Evolutionary conservation across 2,888 invertebrate genomes (phyloP).

Genomic region (Aelia acuminata): DNA sequence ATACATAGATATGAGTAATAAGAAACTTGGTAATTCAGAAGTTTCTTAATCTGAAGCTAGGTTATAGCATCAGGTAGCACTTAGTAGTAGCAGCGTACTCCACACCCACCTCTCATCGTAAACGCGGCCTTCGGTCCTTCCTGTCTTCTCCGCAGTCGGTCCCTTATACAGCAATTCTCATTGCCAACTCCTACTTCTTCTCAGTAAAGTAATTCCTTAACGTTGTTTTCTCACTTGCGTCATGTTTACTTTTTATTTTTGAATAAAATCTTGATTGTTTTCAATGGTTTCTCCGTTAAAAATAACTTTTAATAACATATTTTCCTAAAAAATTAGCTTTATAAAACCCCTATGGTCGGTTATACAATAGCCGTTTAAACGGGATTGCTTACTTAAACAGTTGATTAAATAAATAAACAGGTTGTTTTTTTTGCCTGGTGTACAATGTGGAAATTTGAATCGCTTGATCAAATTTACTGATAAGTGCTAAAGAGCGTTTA

Average conservation of each 20-base stretch:
- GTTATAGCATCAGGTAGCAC: neutral
- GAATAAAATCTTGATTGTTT: too few species aligned
- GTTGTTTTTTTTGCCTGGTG: too few species aligned
- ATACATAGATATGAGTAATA: neutral
- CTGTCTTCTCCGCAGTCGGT: neutral
- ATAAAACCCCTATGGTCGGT: too few species aligned
- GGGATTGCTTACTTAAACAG: too few species aligned
- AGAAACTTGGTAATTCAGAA: neutral
- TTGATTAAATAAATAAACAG: too few species aligned
- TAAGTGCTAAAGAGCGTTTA: too few species aligned
- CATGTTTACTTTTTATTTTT: neutral
- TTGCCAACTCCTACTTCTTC: neutral
- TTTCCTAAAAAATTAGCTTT: too few species aligned
- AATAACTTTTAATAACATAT: too few species aligned
- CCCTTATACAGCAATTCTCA: conserved; percentile 7
- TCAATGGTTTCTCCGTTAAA: too few species aligned
- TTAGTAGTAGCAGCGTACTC: neutral
- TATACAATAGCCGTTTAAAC: too few species aligned
- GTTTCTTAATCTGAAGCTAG: neutral
- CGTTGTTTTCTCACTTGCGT: neutral
- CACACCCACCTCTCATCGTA: conserved; percentile 27
- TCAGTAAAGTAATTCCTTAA: neutral
- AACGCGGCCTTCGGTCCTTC: neutral
- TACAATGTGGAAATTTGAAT: too few species aligned
- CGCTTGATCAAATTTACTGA: too few species aligned